Evolutionary conservation across 2,888 invertebrate genomes (phyloP).

Genomic region (Empis livida): DNA sequence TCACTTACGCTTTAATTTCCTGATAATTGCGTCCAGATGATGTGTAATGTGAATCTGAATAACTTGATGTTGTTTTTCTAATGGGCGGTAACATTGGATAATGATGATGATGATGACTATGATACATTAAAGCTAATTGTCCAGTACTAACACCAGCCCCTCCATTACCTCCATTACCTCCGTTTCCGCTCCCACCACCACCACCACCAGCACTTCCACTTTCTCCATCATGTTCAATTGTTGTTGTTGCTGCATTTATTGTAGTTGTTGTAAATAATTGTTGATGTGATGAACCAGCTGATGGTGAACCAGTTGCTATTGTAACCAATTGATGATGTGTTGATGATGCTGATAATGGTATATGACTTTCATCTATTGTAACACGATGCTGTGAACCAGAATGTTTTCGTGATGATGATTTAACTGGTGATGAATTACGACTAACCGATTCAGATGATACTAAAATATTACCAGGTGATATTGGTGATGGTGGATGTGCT

Average conservation of each 20-base stretch:
- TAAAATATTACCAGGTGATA: slow-evolving; percentile 58
- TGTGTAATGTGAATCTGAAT: slow-evolving; percentile 13
- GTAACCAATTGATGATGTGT: slow-evolving; percentile 23
- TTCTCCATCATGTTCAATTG: slow-evolving; percentile 2
- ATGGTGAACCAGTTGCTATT: slow-evolving; percentile 8
- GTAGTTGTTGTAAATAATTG: slow-evolving; percentile 6
- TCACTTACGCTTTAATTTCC: slow-evolving; percentile 34
- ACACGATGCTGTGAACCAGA: slow-evolving; percentile 33
- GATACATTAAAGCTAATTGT: slow-evolving; percentile 34
- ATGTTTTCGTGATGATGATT: slow-evolving; percentile 25
- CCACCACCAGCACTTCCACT: background rate
- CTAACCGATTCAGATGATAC: slow-evolving; percentile 63
- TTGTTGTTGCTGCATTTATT: slow-evolving; percentile 1
- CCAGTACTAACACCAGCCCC: slow-evolving; percentile 25
- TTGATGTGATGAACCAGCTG: slow-evolving; percentile 9
- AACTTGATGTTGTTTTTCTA: slow-evolving; percentile 28
- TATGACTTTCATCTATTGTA: slow-evolving; percentile 33
- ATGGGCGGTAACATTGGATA: slow-evolving; percentile 34
- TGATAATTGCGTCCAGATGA: slow-evolving; percentile 21
- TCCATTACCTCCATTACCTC: slow-evolving; percentile 24
- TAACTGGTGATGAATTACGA: slow-evolving; percentile 50
- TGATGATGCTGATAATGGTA: slow-evolving; percentile 25
- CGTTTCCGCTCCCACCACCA: slow-evolving; percentile 16
- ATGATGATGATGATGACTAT: slow-evolving; percentile 33
- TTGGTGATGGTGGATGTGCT: slow-evolving; percentile 55